Conservation (phyloP, 2,113 vertebrate genomes). For the Notechis scutatus region DNA sequence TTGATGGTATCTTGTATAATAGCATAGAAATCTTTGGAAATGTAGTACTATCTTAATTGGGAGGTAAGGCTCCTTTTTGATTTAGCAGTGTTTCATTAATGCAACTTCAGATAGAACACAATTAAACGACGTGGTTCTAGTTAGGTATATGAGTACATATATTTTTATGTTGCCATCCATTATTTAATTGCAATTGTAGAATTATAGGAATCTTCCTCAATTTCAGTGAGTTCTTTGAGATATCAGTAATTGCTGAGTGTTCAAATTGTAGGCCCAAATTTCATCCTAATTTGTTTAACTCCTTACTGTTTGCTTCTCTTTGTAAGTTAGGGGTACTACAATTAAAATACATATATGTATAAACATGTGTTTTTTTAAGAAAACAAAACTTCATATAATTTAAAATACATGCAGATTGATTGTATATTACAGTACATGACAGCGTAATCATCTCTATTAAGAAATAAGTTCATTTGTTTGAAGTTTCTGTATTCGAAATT, state of each 20-base stretch:
- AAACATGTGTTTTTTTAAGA: background rate
- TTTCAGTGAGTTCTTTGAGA: accelerated
- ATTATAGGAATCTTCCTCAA: background rate
- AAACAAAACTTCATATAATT: background rate
- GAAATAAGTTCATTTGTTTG: background rate
- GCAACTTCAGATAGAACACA: background rate
- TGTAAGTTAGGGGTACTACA: background rate
- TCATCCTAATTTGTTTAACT: background rate
- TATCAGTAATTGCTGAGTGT: background rate
- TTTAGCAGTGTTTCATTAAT: background rate
- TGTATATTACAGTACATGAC: background rate
- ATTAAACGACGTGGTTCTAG: background rate
- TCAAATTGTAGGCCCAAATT: background rate
- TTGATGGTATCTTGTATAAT: background rate
- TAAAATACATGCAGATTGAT: background rate
- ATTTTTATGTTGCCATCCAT: background rate
- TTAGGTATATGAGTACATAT: background rate
- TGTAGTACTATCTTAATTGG: background rate
- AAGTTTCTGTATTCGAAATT: background rate
- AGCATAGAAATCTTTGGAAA: background rate
- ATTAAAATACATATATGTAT: background rate
- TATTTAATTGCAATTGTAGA: background rate
- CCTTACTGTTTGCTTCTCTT: background rate
- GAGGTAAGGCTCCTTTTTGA: background rate
- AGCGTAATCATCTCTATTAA: background rate